Base-by-base conservation (phyloP, 1,140 invertebrate genomes). In the Telenomus remus region DNA sequence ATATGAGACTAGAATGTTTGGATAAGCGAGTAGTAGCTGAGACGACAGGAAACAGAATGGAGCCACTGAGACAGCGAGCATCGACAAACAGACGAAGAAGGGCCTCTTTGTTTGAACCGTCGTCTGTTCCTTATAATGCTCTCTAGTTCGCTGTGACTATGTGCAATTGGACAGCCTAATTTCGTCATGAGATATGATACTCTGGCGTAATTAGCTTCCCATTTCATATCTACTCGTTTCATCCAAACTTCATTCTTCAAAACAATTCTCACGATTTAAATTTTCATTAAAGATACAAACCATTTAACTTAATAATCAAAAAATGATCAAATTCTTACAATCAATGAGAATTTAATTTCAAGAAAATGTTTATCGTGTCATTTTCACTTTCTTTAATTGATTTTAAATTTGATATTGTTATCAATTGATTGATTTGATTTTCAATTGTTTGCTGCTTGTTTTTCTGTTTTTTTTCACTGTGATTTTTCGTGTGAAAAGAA, bases 51-150 rank as follows among this genome's bases (percentile, higher is more conserved):
- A 27, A 27, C 19, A 47, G 33, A 64, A 54, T 37, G 60, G 27
- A 46, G 50, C 60, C 50, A 54, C 49, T 54, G 43, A 39, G n/a
- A 39, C 9, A 39, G 48, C 19, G 19, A 51, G 33, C 59, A 34
- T 53, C 43, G 50, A 42, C 50, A 47, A 64, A 64, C 46, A 54
- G 43, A 33, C 34, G 60, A 64, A 47, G 60, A 64, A 54, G 37
- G 60, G 33, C 14, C 60, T 54, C 60, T 47, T 64, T 64, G 60
- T 64, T 47, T 64, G 60, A 64, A 64, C 19, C 33, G 11, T 19
- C 42, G 42, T 47, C 42, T 47, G 33, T 37, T 64, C 49, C 33
- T 48, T 19, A n/a, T 35, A 46, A n/a, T 15, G 47, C n/a, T 13
- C 35, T 11, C 8, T 27, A 6, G 19, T 27, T 27, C 19, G 19